Conservation (phyloP, 1,140 invertebrate genomes). For the Plutomurus gul region DNA sequence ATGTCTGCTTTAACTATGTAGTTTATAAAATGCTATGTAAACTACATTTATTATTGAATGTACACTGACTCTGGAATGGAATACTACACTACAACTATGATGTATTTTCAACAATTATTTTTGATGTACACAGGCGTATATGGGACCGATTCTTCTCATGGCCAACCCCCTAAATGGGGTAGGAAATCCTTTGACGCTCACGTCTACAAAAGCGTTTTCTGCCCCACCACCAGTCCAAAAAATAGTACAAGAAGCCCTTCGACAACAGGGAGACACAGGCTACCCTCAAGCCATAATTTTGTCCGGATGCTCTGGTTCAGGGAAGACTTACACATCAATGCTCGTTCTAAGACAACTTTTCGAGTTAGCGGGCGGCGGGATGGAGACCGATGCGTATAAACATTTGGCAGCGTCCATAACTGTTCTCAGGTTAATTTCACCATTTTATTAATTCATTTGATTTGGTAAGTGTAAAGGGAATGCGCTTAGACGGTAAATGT, state of each 20-base stretch:
- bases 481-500: too few relatives aligned
- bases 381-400: slow-evolving; percentile 95
- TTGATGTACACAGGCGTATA: slow-evolving; percentile 78
- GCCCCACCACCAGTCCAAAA: slow-evolving; percentile 76
- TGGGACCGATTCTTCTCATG: slow-evolving; percentile 86
- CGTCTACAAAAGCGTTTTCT: slow-evolving; percentile 74
- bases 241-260: slow-evolving; percentile 87
- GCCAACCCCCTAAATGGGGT: slow-evolving; percentile 87
- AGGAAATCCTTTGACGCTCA: slow-evolving; percentile 82
- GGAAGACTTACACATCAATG: slow-evolving; percentile 93
- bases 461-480: too few relatives aligned
- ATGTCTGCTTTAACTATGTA: too few relatives aligned
- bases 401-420: slow-evolving; percentile 93
- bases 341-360: slow-evolving; percentile 85
- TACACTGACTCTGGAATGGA: too few relatives aligned
- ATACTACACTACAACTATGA: too few relatives aligned
- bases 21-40: too few relatives aligned
- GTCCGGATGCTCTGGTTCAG: slow-evolving; percentile 89
- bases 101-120: neutral
- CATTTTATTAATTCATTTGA: too few relatives aligned
- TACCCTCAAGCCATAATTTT: slow-evolving; percentile 93
- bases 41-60: too few relatives aligned
- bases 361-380: slow-evolving; percentile 88
- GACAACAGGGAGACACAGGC: slow-evolving; percentile 89
- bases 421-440: too few relatives aligned